phyloP scores from a whole-genome alignment of 2,888 invertebrate species.

The Ochropleura leucogaster region DNA sequence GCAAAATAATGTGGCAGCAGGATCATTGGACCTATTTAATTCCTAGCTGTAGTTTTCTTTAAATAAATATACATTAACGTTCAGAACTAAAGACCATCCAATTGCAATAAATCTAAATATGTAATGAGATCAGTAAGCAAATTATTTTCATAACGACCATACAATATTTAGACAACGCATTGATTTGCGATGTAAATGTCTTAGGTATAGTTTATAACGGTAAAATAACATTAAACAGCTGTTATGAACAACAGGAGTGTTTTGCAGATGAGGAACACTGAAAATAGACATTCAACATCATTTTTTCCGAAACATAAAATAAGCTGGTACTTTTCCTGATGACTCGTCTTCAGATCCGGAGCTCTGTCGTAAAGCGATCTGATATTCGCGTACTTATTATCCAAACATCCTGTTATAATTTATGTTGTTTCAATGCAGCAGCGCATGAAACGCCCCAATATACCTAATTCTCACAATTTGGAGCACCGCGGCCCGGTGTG shows the following conservation, averaged over 20 bases:
- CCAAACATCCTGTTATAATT: conserved; percentile 85
- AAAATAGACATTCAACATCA: conserved; percentile 56
- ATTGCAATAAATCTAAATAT: conserved; percentile 27
- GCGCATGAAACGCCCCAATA: conserved; percentile 74
- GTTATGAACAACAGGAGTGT: conserved; percentile 34
- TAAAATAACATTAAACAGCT: conserved; percentile 44
- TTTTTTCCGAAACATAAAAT: conserved; percentile 56
- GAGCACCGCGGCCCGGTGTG: conserved; percentile 80
- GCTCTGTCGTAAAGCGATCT: conserved; percentile 69
- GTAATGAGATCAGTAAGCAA: conserved; percentile 41
- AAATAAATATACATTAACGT: background rate
- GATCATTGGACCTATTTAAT: background rate
- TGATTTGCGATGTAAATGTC: conserved; percentile 66
- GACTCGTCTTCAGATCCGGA: conserved; percentile 50
- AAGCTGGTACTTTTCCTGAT: conserved; percentile 56
- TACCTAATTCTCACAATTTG: conserved; percentile 83
- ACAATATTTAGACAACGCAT: conserved; percentile 60
- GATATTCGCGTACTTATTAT: conserved; percentile 77
- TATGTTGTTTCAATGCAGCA: conserved; percentile 69
- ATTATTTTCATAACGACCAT: conserved; percentile 40
- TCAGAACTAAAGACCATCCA: conserved; percentile 5
- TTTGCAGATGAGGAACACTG: conserved; percentile 46
- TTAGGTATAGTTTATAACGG: conserved; percentile 29
- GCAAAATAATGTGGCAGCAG: background rate
- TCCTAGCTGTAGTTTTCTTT: background rate